Evolutionary conservation across 2,797 vertebrate species (phyloP).

Genomic region (Myiotriccus ornatus): DNA sequence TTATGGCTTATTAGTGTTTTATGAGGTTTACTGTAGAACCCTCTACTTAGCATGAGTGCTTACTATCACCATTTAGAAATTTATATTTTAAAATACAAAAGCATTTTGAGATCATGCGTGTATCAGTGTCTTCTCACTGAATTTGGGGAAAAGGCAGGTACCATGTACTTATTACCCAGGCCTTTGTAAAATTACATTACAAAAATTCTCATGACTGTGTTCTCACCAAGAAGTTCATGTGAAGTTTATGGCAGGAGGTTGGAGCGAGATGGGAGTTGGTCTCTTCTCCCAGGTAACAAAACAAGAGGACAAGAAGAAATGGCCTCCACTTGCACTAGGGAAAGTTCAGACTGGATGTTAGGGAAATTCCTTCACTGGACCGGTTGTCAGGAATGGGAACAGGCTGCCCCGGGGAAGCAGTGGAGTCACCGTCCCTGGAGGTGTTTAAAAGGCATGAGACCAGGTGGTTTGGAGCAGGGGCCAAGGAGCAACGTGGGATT

Average conservation of each 20-base stretch:
- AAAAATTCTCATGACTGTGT: background rate
- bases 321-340: background rate
- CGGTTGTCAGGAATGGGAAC: background rate
- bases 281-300: background rate
- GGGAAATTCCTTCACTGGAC: background rate
- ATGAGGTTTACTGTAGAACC: background rate
- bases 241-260: background rate
- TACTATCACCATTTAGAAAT: background rate
- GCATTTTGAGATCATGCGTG: background rate
- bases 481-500: background rate
- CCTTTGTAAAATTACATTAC: background rate
- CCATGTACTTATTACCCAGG: background rate
- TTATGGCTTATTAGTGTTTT: background rate
- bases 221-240: background rate
- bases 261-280: fast-evolving
- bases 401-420: background rate
- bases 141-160: background rate
- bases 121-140: background rate
- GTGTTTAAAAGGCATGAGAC: background rate
- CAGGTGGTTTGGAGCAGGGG: background rate
- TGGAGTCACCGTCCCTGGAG: background rate
- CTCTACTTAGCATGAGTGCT: background rate
- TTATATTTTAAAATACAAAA: background rate
- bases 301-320: background rate
- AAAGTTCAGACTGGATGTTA: background rate